Conservation (phyloP, 2,113 vertebrate genomes). For the Varanus salvator region DNA sequence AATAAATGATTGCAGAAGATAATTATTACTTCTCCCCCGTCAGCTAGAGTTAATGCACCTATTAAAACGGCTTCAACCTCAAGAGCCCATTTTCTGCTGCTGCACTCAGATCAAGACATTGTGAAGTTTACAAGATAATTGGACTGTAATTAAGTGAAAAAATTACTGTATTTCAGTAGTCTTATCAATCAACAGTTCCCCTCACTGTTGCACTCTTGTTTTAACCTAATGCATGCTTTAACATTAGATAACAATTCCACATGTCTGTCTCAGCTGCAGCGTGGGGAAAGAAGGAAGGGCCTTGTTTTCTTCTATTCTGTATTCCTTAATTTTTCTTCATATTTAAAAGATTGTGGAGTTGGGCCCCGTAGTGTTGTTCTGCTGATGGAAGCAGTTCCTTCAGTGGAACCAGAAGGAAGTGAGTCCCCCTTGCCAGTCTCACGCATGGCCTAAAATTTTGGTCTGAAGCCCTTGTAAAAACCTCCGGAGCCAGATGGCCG, state of each 20-base stretch:
- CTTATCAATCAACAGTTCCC: constrained; percentile 1
- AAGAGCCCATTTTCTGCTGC: neutral
- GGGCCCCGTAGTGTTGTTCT: too few species aligned
- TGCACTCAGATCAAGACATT: neutral
- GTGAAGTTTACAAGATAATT: constrained; percentile 33
- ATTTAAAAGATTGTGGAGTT: too few species aligned
- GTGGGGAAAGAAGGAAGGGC: neutral
- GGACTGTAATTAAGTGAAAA: constrained; percentile 4
- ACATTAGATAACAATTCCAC: neutral
- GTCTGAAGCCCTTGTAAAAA: too few species aligned
- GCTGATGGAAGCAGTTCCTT: too few species aligned
- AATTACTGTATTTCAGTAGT: neutral
- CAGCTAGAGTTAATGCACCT: neutral
- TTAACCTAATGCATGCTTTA: neutral
- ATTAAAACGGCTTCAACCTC: constrained; percentile 10
- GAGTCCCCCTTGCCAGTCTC: too few species aligned
- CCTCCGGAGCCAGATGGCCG: too few species aligned
- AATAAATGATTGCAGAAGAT: neutral
- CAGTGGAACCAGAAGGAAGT: too few species aligned
- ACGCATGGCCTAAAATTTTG: too few species aligned
- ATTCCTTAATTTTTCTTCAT: too few species aligned
- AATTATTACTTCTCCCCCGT: neutral
- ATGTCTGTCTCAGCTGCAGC: neutral
- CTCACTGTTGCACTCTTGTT: neutral
- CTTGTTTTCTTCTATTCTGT: neutral